These are phyloP conservation scores for Tapera naevia DNA, from an alignment of 2,797 vertebrate genomes.

Conservation along the genomic window DNA sequence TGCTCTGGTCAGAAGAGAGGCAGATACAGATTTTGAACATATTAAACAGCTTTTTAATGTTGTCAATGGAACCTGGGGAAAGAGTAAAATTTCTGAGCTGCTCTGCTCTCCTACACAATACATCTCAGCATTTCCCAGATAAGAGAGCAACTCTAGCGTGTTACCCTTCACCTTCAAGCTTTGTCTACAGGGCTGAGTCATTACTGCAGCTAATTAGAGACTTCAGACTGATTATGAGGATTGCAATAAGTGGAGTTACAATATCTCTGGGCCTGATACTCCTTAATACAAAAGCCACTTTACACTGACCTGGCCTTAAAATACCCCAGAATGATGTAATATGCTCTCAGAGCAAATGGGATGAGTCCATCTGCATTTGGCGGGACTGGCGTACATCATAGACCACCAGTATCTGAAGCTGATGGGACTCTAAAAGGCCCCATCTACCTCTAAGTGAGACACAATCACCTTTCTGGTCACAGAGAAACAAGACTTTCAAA, in stretches of 20 bases:
- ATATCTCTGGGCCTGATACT: constrained; percentile 33
- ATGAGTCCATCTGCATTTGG: not conserved
- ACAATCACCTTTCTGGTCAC: not conserved
- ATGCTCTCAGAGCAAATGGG: not conserved
- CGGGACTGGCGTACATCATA: not conserved
- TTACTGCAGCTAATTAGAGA: constrained; percentile 58
- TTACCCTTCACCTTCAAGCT: constrained; percentile 25
- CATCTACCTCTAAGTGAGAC: not conserved
- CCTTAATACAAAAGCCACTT: constrained; percentile 54
- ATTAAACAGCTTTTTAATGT: not conserved
- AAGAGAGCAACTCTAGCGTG: not conserved
- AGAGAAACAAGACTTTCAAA: not conserved
- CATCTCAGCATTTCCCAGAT: not conserved
- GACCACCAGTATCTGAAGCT: not conserved
- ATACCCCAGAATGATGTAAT: not conserved
- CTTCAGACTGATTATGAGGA: constrained; percentile 59
- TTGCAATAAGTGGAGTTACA: constrained; percentile 44
- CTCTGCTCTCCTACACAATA: not conserved
- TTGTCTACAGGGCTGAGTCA: constrained; percentile 25
- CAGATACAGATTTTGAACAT: not conserved
- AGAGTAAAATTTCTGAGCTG: not conserved
- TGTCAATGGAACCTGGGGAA: not conserved
- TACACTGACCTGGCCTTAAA: constrained; percentile 38
- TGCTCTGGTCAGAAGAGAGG: not conserved
- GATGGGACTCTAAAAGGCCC: not conserved